Conservation (phyloP, 2,888 invertebrate species). For the Bembecia ichneumoniformis region DNA sequence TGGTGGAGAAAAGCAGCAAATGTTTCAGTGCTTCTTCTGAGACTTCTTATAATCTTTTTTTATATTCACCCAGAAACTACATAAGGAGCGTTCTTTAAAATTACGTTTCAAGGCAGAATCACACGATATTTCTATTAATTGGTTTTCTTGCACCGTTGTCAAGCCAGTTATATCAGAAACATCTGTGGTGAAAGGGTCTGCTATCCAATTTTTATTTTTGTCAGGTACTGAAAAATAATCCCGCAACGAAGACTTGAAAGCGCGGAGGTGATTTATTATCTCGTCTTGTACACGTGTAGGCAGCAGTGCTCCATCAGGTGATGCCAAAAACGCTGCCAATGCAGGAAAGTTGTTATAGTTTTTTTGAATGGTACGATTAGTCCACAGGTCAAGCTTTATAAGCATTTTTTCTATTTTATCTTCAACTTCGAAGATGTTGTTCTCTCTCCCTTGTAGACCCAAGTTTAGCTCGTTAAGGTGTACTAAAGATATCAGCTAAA, state of each 20-base stretch:
- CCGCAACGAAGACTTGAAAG: background rate
- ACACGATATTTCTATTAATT: conserved; percentile 2
- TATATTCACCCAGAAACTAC: background rate
- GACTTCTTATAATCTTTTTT: background rate
- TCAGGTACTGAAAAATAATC: background rate
- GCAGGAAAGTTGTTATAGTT: conserved; percentile 3
- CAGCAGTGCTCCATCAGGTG: background rate
- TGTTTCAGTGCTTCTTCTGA: conserved; percentile 3
- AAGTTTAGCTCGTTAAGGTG: conserved; percentile 1
- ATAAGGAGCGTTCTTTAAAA: conserved; percentile 3
- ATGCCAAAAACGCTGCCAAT: conserved; percentile 1
- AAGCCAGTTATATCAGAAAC: too few relatives aligned
- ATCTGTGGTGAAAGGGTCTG: background rate
- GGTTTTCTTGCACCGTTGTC: background rate
- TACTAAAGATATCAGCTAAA: conserved; percentile 1
- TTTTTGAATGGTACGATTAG: conserved; percentile 3
- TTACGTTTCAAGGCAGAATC: conserved; percentile 3
- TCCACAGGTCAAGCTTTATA: conserved; percentile 4
- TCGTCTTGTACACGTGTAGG: background rate
- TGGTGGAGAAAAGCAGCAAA: conserved; percentile 1
- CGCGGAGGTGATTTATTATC: background rate
- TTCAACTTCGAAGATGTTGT: conserved; percentile 12
- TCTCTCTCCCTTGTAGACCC: conserved; percentile 9
- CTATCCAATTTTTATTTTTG: conserved; percentile 1
- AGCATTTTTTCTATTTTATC: conserved; percentile 9